Conservation (phyloP, 2,113 vertebrate species). For the Microcebus ravelobensis region DNA sequence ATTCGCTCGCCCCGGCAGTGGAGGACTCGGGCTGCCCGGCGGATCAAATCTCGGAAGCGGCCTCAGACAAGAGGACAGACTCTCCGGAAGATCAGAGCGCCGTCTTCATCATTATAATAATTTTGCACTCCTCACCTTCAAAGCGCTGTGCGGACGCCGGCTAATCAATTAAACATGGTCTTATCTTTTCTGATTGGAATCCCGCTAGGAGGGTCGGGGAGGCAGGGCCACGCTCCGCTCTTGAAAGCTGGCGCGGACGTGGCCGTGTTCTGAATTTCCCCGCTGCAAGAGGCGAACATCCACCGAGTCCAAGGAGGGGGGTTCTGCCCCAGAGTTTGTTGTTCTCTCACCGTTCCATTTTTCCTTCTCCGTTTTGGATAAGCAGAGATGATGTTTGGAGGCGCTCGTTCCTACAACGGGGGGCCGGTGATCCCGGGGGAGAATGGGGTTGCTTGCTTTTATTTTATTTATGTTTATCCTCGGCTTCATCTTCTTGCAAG, state of each 20-base stretch:
- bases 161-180: constrained; percentile 54
- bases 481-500: neutral
- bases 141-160: neutral
- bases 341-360: fast-evolving
- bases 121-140: neutral
- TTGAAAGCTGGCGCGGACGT: neutral
- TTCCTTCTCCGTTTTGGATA: neutral
- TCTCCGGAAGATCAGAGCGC: neutral
- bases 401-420: fast-evolving
- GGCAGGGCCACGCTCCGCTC: neutral
- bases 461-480: too few relatives aligned
- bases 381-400: neutral
- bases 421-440: fast-evolving
- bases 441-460: neutral
- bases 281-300: fast-evolving
- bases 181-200: constrained; percentile 50
- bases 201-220: neutral
- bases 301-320: neutral
- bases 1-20: fast-evolving
- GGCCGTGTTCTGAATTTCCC: neutral
- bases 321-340: fast-evolving
- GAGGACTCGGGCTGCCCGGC: fast-evolving
- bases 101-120: neutral
- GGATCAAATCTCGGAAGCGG: neutral
- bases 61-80: neutral